Base-by-base conservation (phyloP, 2,797 vertebrate species). In the Syncerus caffer region DNA sequence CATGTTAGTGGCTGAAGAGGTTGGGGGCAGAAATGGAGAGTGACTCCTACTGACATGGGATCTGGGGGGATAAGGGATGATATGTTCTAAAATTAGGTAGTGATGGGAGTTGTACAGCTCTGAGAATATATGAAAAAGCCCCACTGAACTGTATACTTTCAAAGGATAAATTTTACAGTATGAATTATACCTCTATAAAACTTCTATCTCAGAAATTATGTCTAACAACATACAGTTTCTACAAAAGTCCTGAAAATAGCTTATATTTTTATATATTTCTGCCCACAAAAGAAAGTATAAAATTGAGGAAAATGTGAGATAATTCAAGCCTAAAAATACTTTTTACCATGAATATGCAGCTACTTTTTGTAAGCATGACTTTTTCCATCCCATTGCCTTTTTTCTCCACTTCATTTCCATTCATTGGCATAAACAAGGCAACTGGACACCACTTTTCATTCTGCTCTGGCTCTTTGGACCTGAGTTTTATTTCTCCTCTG, bases 231-330 rank as follows among this genome's bases (percentile, higher is more conserved):
- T 8, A 55, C 1, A 79, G 21, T 21, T 83, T 88, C 74, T 60
- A 62, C 12, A 87, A 58, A 85, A 92, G 62, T 80, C 13, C 16
- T 53, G 27, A 89, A 34, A 62, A 85, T 19, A 16, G 27, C 82
- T 96, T 89, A 85, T 87, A 90, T 78, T 96, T 97, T 95, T 7
- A 80, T n/a, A 84, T 47, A 87, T 78, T 93, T 93, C 51, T 92
- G 12, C 64, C 29, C 8, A 83, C 31, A 64, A 89, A 90, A 47
- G 15, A 91, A 89, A 84, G 25, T 79, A 83, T 42, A 90, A 86
- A 95, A 80, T 31, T 85, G n/a, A 95, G 53, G 21, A 83, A 96
- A 94, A 64, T 38, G 23, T 67, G 60, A 86, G 10, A 51, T 85
- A 53, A 92, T 50, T 91, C 74, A 93, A 78, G 25, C 6, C 47